Evolutionary conservation across 2,888 invertebrate genomes (phyloP), one percentile per base, ranked within the genome.

Genomic region (Eugnorisma glareosa): DNA sequence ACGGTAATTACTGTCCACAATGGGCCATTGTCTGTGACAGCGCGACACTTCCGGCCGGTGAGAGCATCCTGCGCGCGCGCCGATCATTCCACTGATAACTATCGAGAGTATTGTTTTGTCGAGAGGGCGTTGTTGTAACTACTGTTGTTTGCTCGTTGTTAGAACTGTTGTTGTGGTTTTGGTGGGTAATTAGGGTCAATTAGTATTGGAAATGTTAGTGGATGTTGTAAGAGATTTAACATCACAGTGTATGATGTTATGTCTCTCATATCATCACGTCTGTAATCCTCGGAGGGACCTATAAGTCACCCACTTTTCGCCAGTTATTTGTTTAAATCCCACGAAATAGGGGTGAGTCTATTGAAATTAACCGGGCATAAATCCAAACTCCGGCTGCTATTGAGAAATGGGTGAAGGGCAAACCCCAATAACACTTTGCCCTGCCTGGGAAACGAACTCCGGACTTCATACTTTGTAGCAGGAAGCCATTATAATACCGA

Each of bases 21-120:
- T 96, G 91, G 95, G 77, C 93, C 91, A 95, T 96, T 96, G 96
- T 96, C 90, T 93, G 91, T 89, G 91, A 92, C 92, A 91, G 87
- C 83, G 89, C 91, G 90, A 89, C 93, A 92, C 93, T 93, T 95
- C 95, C 95, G 93, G 91, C 89, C 86, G 86, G 90, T 85, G 85
- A 86, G 87, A 84, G 89, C 92, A 90, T 93, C 93, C 92, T 93
- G 93, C 92, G 92, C 90, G 82, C 75, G 91, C 92, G 91, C 93
- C 67, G 83, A 63, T 85, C 83, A 72, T 84, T 86, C 82, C 66
- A 72, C 59, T 90, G 89, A 88, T 88, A 77, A 59, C 69, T 85
- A 88, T 89, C 88, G 66, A 57, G n/a, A 40, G 82, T 80, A 88
- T 88, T 88, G 89, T 88, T 87, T 86, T 83, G 86, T 81, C 83